Evolutionary conservation across 2,888 invertebrate species (phyloP), one percentile per base, ranked within the genome.

Genomic region (Agelastica alni): DNA sequence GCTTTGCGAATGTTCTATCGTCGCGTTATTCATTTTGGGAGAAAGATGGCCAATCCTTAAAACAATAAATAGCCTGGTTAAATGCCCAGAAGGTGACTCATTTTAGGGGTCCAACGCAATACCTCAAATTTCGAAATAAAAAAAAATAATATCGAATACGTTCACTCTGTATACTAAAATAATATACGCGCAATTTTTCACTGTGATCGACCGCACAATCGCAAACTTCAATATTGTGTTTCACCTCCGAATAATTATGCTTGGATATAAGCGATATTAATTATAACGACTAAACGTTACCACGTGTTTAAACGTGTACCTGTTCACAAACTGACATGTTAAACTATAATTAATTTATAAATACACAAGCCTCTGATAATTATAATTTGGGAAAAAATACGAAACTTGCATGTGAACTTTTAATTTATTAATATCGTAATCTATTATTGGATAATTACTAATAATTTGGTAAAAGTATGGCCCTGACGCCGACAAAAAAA

Each of bases 201-300:
- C n/a, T n/a, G n/a, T n/a, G n/a, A n/a, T 5, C 16, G 32, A 32
- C 31, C 13, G 12, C 44, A 32, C 20, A 32, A 44, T 44, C 32
- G 20, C 3, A 14, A 44, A 44, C 44, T 44, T 44, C 14, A 20
- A 32, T 44, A 44, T 44, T 44, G 44, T 32, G 32, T 32, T 44
- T 32, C 44, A 9, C 32, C 44, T 20, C 20, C 12, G 32, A 32
- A 44, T 44, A 32, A 44, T 44, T 44, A 13, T 22, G 7, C 12
- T 7, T 12, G 31, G 9, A 9, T 32, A 13, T 32, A 32, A 14
- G 16, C n/a, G 18, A 12, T 44, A 44, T 44, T 44, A 43, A 43
- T 43, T 43, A 43, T 30, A 43, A 43, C 18, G 4, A 39, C 3
- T 3, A 31, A 17, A 34, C 5, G 32, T n/a, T n/a, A n/a, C n/a